Evolutionary conservation across 2,888 invertebrate species (phyloP).

Genomic region (Argyresthia albistria): DNA sequence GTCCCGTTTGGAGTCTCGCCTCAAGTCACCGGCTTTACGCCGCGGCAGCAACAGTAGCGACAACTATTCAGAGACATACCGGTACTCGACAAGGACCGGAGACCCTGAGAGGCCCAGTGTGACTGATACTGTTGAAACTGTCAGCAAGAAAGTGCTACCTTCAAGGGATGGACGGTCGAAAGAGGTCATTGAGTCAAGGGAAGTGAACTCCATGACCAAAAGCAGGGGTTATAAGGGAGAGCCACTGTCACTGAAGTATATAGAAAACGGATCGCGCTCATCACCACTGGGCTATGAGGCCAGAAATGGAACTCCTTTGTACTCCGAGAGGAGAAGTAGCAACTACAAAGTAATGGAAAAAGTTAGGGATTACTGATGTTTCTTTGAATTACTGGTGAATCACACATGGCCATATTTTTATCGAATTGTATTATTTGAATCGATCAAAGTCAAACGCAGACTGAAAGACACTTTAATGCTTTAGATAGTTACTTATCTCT

Average conservation of each 20-base stretch:
- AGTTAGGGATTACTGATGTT: slow-evolving; percentile 58
- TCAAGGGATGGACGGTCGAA: slow-evolving; percentile 74
- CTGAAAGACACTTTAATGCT: slow-evolving; percentile 46
- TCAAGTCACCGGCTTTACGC: slow-evolving; percentile 64
- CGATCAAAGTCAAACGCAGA: slow-evolving; percentile 50
- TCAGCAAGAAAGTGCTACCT: slow-evolving; percentile 78
- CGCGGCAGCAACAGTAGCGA: slow-evolving; percentile 79
- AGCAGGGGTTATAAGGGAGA: slow-evolving; percentile 71
- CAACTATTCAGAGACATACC: slow-evolving; percentile 80
- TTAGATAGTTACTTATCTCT: slow-evolving; percentile 36
- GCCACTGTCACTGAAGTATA: slow-evolving; percentile 62
- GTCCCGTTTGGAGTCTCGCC: slow-evolving; percentile 51
- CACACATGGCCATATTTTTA: slow-evolving; percentile 39
- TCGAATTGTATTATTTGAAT: slow-evolving; percentile 13
- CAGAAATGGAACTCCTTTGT: slow-evolving; percentile 44
- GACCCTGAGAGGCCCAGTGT: slow-evolving; percentile 78
- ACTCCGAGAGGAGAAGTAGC: slow-evolving; percentile 54
- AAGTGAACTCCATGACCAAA: slow-evolving; percentile 79
- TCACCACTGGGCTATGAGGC: slow-evolving; percentile 42
- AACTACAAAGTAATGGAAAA: slow-evolving; percentile 62
- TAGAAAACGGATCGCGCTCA: slow-evolving; percentile 62
- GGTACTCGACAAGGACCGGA: slow-evolving; percentile 77
- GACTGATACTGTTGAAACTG: slow-evolving; percentile 80
- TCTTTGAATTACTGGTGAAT: slow-evolving; percentile 11
- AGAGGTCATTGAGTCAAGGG: slow-evolving; percentile 80